Evolutionary conservation across 30 jellyfish, hydroid and myxozoan species (phyloP).

Genomic region (Aurelia aurita): DNA sequence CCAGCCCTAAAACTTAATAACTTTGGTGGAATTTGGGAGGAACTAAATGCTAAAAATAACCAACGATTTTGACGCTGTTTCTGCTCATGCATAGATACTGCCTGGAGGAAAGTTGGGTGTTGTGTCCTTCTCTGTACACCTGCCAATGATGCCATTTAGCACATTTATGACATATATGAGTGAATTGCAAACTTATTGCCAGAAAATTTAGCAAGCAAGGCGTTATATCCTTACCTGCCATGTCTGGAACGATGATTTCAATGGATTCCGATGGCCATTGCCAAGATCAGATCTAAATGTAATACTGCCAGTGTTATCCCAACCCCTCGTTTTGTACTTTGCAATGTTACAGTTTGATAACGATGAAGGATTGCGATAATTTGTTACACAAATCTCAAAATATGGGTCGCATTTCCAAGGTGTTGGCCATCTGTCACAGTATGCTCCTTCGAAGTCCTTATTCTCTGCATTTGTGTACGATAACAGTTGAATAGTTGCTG

Average conservation of each 20-base stretch:
- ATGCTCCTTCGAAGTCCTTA: constrained; percentile 1
- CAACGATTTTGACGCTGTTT: no score
- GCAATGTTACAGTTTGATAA: constrained; percentile 14
- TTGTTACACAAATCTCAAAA: constrained; percentile 35
- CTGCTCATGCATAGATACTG: no score
- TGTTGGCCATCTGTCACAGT: constrained; percentile 6
- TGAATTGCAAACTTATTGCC: no score
- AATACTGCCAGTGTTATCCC: constrained; percentile 23
- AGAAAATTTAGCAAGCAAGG: no score
- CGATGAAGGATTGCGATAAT: constrained; percentile 30
- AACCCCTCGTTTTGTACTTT: background rate
- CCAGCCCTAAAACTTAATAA: no score
- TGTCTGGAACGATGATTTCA: background rate
- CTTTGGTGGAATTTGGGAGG: no score
- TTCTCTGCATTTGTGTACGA: constrained; percentile 20
- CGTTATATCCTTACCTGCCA: constrained; percentile 2
- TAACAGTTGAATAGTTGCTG: constrained; percentile 1
- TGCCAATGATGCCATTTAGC: no score
- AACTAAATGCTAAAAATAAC: background rate
- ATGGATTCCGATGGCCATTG: background rate
- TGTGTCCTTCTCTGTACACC: no score
- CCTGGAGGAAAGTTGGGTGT: no score
- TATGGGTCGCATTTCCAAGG: constrained; percentile 54
- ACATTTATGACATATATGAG: no score
- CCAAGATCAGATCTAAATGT: constrained; percentile 24